A percentile compares a stretch with the other conserved stretches of the same genome.
Conservation (phyloP, 2,113 vertebrate genomes). For the Glaucidium brasilianum region DNA sequence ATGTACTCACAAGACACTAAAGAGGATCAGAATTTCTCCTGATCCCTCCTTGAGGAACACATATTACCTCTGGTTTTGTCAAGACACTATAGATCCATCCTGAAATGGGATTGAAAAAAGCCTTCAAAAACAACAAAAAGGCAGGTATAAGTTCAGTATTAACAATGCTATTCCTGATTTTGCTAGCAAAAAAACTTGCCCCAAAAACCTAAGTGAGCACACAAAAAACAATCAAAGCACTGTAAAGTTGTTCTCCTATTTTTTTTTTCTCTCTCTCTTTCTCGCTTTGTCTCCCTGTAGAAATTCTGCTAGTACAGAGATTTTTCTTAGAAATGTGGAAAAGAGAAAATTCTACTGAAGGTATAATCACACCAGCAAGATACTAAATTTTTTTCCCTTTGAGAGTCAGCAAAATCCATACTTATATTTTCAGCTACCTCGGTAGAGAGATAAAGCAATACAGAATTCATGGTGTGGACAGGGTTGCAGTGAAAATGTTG, state of each 20-base stretch:
- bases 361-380: not conserved
- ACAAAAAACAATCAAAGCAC: not conserved
- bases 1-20: not conserved
- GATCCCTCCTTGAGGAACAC: not conserved
- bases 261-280: not conserved
- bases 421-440: not conserved
- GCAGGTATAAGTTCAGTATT: not conserved
- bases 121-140: not conserved
- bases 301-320: not conserved
- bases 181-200: not conserved
- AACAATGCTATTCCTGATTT: not conserved
- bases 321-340: not conserved
- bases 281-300: not conserved
- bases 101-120: not conserved
- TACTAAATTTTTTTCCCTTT: not conserved
- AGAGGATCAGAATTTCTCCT: constrained; percentile 23
- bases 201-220: not conserved
- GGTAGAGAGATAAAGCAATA: not conserved
- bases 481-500: not conserved
- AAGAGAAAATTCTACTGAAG: not conserved
- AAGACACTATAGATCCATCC: not conserved
- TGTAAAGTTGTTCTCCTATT: not conserved
- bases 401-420: not conserved
- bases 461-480: not conserved
- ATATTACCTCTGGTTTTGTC: constrained; percentile 3